phyloP scores from a whole-genome alignment of 2,888 invertebrate genomes.

The Xanthorhoe designata region DNA sequence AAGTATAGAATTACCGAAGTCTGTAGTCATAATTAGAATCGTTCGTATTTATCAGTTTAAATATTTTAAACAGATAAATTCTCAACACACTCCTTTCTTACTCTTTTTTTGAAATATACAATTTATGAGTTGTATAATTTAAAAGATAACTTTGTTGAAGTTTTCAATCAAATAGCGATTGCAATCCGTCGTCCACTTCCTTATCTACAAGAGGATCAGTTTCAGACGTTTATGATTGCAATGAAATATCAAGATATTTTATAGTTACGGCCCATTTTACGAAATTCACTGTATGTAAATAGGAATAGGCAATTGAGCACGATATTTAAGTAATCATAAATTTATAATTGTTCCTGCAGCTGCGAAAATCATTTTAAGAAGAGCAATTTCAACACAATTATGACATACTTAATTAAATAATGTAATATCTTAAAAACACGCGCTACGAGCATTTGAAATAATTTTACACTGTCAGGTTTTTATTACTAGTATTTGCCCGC shows the following conservation, averaged over 20 bases:
- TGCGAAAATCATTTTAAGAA: constrained; percentile 22
- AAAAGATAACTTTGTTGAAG: too few species aligned
- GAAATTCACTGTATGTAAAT: constrained; percentile 20
- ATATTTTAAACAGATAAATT: too few species aligned
- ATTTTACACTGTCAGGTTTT: not conserved
- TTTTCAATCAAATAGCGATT: too few species aligned
- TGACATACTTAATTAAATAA: not conserved
- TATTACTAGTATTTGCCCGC: not conserved
- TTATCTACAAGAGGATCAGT: not conserved
- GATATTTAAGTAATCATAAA: constrained; percentile 25
- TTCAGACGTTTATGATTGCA: constrained; percentile 57
- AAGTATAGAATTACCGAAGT: not conserved
- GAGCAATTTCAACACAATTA: constrained; percentile 1
- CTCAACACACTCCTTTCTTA: too few species aligned
- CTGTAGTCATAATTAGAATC: too few species aligned
- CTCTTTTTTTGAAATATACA: too few species aligned
- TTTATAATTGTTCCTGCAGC: constrained; percentile 27
- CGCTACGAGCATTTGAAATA: not conserved
- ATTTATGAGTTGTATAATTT: too few species aligned
- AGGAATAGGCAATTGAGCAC: constrained; percentile 20
- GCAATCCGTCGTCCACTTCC: too few species aligned
- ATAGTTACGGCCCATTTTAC: constrained; percentile 57
- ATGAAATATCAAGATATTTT: constrained; percentile 64
- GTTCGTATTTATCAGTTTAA: too few species aligned
- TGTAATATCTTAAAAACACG: constrained; percentile 7